These are phyloP conservation scores for Nephrotoma appendiculata DNA, from an alignment of 2,888 invertebrate species.

Conservation along the genomic window DNA sequence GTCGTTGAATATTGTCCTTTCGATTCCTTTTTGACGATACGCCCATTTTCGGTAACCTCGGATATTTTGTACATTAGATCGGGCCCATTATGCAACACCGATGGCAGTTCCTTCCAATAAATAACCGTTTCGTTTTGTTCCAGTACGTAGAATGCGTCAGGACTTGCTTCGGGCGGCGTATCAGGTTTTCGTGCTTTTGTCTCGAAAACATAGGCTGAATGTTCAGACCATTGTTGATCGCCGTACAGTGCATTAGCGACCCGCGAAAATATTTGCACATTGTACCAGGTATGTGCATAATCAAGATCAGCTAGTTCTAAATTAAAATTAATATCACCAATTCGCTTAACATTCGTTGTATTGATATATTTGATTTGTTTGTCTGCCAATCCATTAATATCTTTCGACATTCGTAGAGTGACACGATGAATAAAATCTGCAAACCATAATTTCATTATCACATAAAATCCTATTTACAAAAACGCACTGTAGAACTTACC, in stretches of 20 bases:
- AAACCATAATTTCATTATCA: not conserved
- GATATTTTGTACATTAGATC: slow-evolving; percentile 44
- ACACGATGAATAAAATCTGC: not conserved
- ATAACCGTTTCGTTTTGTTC: slow-evolving; percentile 28
- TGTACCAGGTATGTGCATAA: not conserved
- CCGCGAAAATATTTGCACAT: not conserved
- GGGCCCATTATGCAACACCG: slow-evolving; percentile 51
- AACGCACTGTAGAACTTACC: not conserved
- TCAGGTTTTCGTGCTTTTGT: slow-evolving; percentile 39
- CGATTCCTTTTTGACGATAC: not conserved
- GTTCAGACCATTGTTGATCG: slow-evolving; percentile 45
- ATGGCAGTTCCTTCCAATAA: slow-evolving; percentile 58
- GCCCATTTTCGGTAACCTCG: not conserved
- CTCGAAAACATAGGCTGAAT: slow-evolving; percentile 36
- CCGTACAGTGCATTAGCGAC: not conserved
- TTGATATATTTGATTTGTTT: not conserved
- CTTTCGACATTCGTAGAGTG: not conserved
- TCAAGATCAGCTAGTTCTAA: not conserved
- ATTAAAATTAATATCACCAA: not conserved
- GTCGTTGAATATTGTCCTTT: not conserved
- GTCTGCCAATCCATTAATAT: not conserved
- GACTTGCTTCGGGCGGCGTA: slow-evolving; percentile 47
- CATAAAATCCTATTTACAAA: too few species aligned
- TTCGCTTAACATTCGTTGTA: not conserved
- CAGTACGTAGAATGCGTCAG: slow-evolving; percentile 45